Evolutionary conservation across 2,113 vertebrate genomes (phyloP).

Genomic region (Catharus bicknelli): DNA sequence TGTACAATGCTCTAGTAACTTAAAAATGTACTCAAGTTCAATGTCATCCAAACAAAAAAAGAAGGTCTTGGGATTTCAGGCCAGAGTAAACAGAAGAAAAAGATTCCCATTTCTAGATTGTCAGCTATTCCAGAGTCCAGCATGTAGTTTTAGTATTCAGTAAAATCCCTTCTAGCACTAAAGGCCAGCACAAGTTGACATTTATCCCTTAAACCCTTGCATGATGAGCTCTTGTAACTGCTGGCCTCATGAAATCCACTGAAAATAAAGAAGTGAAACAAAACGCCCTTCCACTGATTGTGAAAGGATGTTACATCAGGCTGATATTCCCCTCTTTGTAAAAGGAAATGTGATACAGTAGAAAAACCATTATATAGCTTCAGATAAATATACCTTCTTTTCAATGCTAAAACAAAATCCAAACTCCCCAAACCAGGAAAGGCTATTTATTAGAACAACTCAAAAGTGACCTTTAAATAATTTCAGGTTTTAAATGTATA

Average conservation of each 20-base stretch:
- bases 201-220: slow-evolving; percentile 13
- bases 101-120: slow-evolving; percentile 43
- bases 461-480: slow-evolving; percentile 59
- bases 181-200: slow-evolving; percentile 1
- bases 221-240: background rate
- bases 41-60: slow-evolving; percentile 4
- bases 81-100: slow-evolving; percentile 55
- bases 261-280: slow-evolving; percentile 21
- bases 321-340: slow-evolving; percentile 4
- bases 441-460: slow-evolving; percentile 65
- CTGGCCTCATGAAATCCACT: slow-evolving; percentile 9
- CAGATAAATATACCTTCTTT: slow-evolving; percentile 71
- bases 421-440: slow-evolving; percentile 56
- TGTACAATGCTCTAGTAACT: slow-evolving; percentile 51
- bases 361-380: slow-evolving; percentile 42
- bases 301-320: slow-evolving; percentile 12
- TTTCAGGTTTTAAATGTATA: slow-evolving; percentile 69
- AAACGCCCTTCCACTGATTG: background rate
- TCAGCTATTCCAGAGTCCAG: slow-evolving; percentile 63
- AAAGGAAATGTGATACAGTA: slow-evolving; percentile 65
- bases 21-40: slow-evolving; percentile 54
- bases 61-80: slow-evolving; percentile 54
- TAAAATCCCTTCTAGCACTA: slow-evolving; percentile 33
- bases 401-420: slow-evolving; percentile 53
- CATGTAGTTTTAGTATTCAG: slow-evolving; percentile 39